Conservation (phyloP, 2,797 vertebrate species). For the Danio kyathit region DNA sequence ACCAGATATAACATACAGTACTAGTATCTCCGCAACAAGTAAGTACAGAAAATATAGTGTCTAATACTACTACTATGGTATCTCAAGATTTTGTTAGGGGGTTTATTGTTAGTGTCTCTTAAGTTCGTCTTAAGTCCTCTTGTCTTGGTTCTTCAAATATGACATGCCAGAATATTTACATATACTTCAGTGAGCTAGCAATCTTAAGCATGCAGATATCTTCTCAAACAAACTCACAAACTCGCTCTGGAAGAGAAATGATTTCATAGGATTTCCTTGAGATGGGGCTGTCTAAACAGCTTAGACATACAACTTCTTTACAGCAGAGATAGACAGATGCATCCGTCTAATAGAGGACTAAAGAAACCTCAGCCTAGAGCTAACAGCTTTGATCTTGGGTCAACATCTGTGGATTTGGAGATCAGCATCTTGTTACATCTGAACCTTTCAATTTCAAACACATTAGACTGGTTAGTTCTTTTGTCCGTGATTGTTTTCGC, state of each 20-base stretch:
- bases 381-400: constrained; percentile 45
- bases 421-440: not conserved
- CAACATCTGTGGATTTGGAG: constrained; percentile 19
- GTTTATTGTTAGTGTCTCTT: not conserved
- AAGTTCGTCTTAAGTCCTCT: not conserved
- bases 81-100: not conserved
- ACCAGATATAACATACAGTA: not conserved
- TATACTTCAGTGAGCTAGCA: not conserved
- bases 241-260: not conserved
- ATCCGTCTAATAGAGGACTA: constrained; percentile 33
- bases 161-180: constrained; percentile 6
- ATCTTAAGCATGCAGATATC: constrained; percentile 3
- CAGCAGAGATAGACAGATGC: constrained; percentile 12
- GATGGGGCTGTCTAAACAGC: constrained; percentile 43
- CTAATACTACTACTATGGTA: not conserved
- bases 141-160: not conserved
- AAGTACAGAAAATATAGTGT: not conserved
- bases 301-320: constrained; percentile 34
- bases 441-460: constrained; percentile 2
- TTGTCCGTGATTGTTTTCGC: no score
- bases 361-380: constrained; percentile 37
- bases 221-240: not conserved
- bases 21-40: not conserved
- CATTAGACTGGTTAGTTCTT: not conserved
- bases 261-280: constrained; percentile 3